Base-by-base conservation (phyloP, 1,140 invertebrate species). In the Cherax quadricarinatus region DNA sequence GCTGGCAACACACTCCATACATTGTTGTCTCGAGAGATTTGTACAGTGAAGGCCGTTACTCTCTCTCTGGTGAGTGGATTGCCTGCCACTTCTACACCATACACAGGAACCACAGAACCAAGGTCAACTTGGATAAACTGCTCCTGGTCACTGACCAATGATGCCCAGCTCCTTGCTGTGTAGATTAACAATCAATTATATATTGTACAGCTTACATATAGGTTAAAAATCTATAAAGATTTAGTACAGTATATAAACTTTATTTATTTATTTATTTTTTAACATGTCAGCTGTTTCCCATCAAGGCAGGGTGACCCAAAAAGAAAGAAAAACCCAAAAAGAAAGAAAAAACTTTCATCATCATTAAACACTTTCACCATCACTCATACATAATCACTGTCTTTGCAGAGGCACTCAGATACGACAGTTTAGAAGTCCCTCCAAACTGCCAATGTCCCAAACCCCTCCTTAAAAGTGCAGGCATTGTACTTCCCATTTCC, bases 51-150 rank as follows among this genome's bases (percentile, higher is more conserved):
- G 89, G 97, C 97, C 6, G 97, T 97, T 24, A 98, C 97, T 94
- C 96, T 97, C 94, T 97, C 96, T 93, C 97, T 96, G 81, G 96
- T 96, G 3, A 95, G 90, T 0, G 96, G 96, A 86, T 94, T 94
- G 41, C 97, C 97, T 93, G 96, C 96, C 88, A 97, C 94, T 49
- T 96, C 94, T 12, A 98, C 95, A 0, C 97, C 97, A 94, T 97
- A 98, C 4, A 98, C 94, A 0, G 96, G 96, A 94, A 96, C 96
- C 1, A 95, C 95, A 21, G 94, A 95, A 0, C 96, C 95, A 9
- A 98, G 95, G 94, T 97, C 96, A 9, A 98, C 95, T 95, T 97
- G 96, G n/a, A 98, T 95, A 94, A 96, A 97, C 94, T 97, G 96
- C 90, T 96, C 95, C 87, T 95, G 94, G 93, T 97, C 96, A 3